Conservation (phyloP, 2,113 vertebrate species). For the Trichechus manatus region DNA sequence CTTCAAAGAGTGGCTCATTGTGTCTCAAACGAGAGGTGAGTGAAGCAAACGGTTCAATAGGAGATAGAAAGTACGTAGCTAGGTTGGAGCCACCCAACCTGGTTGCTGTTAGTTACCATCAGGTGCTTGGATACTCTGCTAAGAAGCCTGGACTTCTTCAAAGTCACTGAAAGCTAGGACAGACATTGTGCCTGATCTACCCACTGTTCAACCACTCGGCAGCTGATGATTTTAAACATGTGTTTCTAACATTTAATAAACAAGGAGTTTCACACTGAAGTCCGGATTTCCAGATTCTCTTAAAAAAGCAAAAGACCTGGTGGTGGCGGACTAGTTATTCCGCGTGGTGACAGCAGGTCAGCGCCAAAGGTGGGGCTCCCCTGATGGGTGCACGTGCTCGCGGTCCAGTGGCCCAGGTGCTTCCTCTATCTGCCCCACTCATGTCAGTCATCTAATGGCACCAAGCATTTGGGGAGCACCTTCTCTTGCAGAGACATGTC, state of each 20-base stretch:
- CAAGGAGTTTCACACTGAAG: neutral
- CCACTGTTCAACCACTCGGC: neutral
- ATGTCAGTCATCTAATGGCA: neutral
- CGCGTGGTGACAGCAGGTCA: neutral
- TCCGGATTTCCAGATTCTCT: constrained; percentile 34
- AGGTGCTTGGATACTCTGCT: neutral
- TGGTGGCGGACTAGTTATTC: neutral
- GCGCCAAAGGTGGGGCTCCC: neutral
- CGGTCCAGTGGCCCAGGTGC: neutral
- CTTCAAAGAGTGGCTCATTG: neutral
- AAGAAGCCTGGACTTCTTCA: neutral
- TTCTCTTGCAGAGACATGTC: constrained; percentile 26
- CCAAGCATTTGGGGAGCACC: neutral
- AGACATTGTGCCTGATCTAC: neutral
- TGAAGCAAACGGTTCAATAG: neutral
- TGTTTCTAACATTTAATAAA: constrained; percentile 15
- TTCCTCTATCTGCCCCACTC: neutral
- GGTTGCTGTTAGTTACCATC: neutral
- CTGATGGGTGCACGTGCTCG: neutral
- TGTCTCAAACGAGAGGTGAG: neutral
- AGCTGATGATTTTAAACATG: neutral
- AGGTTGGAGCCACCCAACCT: neutral
- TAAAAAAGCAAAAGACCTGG: neutral
- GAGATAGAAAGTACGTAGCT: neutral
- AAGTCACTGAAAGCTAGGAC: neutral